These are phyloP conservation scores for Stenoptilia bipunctidactyla DNA, from an alignment of 2,888 invertebrate genomes.

Conservation along the genomic window DNA sequence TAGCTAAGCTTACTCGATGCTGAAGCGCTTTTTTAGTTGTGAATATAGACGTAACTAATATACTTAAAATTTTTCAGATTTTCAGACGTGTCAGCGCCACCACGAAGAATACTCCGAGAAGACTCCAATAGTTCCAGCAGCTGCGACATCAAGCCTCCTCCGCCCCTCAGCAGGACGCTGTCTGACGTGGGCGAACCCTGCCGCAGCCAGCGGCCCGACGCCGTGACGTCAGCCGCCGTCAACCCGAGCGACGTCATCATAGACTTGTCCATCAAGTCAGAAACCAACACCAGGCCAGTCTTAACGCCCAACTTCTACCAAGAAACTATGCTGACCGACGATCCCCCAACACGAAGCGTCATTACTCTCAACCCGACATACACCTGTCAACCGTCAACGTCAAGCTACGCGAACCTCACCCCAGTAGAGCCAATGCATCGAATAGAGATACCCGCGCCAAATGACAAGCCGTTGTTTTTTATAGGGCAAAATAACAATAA, in stretches of 20 bases:
- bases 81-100: constrained; percentile 37
- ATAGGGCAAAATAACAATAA: constrained; percentile 15
- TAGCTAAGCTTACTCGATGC: neutral
- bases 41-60: too few species aligned
- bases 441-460: constrained; percentile 31
- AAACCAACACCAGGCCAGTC: constrained; percentile 27
- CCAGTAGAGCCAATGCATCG: constrained; percentile 28
- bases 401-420: constrained; percentile 31
- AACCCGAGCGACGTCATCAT: constrained; percentile 31
- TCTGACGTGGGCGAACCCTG: neutral
- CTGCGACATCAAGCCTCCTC: constrained; percentile 26
- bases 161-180: constrained; percentile 28
- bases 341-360: constrained; percentile 41
- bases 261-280: constrained; percentile 39
- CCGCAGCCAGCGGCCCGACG: neutral
- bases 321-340: constrained; percentile 43
- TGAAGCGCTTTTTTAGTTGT: neutral
- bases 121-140: constrained; percentile 54
- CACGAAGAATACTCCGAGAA: constrained; percentile 38
- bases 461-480: constrained; percentile 21
- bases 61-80: constrained; percentile 26
- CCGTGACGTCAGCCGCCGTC: neutral
- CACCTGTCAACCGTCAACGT: constrained; percentile 51
- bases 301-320: constrained; percentile 56
- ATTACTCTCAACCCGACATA: constrained; percentile 53